Conservation (phyloP, 1,140 invertebrate genomes). For the honey bee (Apis mellifera) region Amel_HAv3.1 CM009940.2:5213501-5214000, state of each 20-base stretch:
- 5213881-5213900: neutral
- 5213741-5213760: neutral
- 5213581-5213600: constrained; percentile 42
- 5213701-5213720: neutral
- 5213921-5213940: neutral
- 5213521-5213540: constrained; percentile 25
- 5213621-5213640: constrained; percentile 43
- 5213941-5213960: neutral
- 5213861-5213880: neutral
- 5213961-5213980: neutral
- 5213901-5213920: neutral
- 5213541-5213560: constrained; percentile 18
- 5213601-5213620: constrained; percentile 30
- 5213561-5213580: constrained; percentile 31
- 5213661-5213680: constrained; percentile 44
- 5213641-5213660: constrained; percentile 34
- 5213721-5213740: too few species aligned
- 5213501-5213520: constrained; percentile 15
- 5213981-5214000: neutral
- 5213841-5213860: neutral
- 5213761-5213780: neutral
- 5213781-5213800: neutral
- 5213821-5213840: too few species aligned
- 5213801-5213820: neutral
- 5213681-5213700: neutral